Conservation (phyloP, 2,888 invertebrate genomes). For the Athrips mouffetella region DNA sequence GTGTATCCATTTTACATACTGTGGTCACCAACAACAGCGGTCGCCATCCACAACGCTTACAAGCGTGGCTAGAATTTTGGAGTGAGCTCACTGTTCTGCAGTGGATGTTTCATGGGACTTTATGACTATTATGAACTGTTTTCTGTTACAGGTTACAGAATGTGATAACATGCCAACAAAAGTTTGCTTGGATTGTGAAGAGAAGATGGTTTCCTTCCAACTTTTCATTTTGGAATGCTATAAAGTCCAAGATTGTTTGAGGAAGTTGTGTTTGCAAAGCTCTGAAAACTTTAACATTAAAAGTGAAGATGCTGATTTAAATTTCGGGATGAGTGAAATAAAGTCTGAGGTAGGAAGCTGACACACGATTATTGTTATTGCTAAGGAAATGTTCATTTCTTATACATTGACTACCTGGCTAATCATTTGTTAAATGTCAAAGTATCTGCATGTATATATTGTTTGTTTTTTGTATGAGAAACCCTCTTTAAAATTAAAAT, state of each 20-base stretch:
- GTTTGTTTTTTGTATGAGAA: too few species aligned
- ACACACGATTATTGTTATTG: background rate
- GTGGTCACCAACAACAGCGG: too few species aligned
- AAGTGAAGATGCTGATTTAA: conserved; percentile 33
- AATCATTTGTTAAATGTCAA: too few species aligned
- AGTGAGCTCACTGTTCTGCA: too few species aligned
- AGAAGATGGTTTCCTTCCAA: conserved; percentile 67
- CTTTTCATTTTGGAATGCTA: conserved; percentile 65
- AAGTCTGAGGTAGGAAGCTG: conserved; percentile 51
- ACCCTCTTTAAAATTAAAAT: too few species aligned
- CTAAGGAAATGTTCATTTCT: too few species aligned
- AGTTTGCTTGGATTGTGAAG: conserved; percentile 67
- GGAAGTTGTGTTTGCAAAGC: conserved; percentile 41
- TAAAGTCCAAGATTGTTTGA: conserved; percentile 57
- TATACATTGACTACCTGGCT: too few species aligned
- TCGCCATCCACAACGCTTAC: background rate
- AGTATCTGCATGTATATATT: too few species aligned
- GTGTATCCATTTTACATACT: too few species aligned
- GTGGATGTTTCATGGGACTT: too few species aligned
- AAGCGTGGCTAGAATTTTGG: too few species aligned
- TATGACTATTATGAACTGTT: too few species aligned
- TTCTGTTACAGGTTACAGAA: conserved; percentile 55
- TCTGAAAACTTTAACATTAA: conserved; percentile 38
- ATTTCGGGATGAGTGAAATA: conserved; percentile 35
- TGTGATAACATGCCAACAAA: conserved; percentile 60